phyloP scores from a whole-genome alignment of 2,113 vertebrate genomes.

The Podocnemis expansa region DNA sequence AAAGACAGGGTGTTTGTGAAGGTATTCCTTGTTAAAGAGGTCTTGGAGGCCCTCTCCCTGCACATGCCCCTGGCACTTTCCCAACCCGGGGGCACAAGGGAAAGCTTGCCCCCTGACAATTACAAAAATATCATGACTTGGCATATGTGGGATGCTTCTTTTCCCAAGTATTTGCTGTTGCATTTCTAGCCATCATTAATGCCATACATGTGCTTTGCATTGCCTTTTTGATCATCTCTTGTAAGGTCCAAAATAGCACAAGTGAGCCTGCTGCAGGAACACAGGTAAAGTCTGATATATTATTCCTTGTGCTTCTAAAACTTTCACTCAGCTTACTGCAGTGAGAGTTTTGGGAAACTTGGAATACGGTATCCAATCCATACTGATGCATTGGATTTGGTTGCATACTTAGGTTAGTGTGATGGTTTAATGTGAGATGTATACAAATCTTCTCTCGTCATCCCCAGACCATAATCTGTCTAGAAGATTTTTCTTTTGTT shows the following conservation, averaged over 20 bases:
- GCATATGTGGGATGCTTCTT: background rate
- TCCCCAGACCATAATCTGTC: background rate
- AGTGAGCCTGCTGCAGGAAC: background rate
- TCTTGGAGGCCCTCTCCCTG: too few species aligned
- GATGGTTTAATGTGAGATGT: background rate
- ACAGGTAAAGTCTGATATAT: background rate
- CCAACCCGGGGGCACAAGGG: too few species aligned
- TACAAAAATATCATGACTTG: background rate
- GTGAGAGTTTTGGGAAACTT: background rate
- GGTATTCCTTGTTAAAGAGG: too few species aligned
- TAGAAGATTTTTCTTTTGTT: background rate
- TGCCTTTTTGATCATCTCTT: background rate
- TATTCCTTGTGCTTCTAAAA: background rate
- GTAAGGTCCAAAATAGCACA: background rate
- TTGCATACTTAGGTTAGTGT: background rate
- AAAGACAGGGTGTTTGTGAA: too few species aligned
- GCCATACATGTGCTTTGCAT: background rate
- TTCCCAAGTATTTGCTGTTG: accelerated
- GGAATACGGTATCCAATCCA: background rate
- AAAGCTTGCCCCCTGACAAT: too few species aligned
- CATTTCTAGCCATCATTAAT: background rate
- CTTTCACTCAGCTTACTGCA: background rate
- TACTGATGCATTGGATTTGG: background rate
- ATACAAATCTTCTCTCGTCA: background rate
- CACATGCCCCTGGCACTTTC: too few species aligned